A percentile compares a stretch with the other conserved stretches of the same genome.
Conservation (phyloP, 2,113 vertebrate genomes). For the Prochilodus magdalenae region DNA sequence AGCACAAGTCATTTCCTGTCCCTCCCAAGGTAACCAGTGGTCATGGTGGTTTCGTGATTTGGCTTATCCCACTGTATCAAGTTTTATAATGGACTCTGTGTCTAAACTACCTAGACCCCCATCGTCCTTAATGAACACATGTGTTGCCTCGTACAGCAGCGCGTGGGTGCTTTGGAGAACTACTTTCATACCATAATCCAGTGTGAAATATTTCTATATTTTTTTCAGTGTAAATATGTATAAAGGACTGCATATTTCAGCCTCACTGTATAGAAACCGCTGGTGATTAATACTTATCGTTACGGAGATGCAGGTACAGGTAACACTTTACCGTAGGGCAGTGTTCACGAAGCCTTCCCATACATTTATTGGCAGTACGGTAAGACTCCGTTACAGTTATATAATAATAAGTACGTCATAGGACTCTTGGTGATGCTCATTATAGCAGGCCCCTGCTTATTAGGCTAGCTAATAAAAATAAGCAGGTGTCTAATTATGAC, state of each 20-base stretch:
- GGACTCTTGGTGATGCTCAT: no score
- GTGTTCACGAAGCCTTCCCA: no score
- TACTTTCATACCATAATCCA: slow-evolving; percentile 30
- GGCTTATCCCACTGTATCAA: background rate
- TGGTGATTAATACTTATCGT: slow-evolving; percentile 27
- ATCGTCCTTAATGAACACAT: slow-evolving; percentile 29
- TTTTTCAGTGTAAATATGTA: slow-evolving; percentile 45
- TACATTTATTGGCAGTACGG: no score
- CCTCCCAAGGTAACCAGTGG: no score
- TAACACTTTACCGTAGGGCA: no score
- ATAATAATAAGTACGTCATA: no score
- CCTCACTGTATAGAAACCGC: slow-evolving; percentile 16
- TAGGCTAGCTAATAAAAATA: no score
- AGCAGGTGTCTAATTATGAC: no score
- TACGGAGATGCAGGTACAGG: background rate
- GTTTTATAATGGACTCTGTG: slow-evolving; percentile 9
- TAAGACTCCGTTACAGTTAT: no score
- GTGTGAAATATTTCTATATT: slow-evolving; percentile 34
- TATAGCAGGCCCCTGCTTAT: no score
- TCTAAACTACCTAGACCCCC: slow-evolving; percentile 23
- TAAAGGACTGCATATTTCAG: slow-evolving; percentile 13
- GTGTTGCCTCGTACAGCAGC: slow-evolving; percentile 43
- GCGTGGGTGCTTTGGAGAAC: slow-evolving; percentile 46
- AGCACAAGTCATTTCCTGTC: slow-evolving; percentile 40
- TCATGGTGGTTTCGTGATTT: slow-evolving; percentile 41